Conservation (phyloP, 2,797 vertebrate genomes). For the Gila robusta region DNA sequence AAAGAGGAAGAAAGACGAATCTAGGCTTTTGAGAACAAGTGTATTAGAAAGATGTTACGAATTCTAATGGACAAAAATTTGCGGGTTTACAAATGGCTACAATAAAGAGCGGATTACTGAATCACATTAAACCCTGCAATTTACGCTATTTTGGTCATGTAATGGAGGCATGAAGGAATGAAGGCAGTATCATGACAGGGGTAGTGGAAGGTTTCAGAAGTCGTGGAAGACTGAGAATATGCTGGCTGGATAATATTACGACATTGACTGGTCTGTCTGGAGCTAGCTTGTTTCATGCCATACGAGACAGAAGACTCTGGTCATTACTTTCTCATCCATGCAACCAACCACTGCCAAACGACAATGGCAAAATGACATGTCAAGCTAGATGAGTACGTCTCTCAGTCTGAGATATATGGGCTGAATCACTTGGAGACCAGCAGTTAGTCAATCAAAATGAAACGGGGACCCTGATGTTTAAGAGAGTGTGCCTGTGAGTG, state of each 20-base stretch:
- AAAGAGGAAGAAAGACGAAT: no score
- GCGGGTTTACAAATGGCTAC: no score
- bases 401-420: slow-evolving; percentile 30
- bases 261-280: background rate
- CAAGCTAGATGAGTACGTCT: background rate
- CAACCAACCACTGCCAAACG: background rate
- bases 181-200: no score
- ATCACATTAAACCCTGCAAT: no score
- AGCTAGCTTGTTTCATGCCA: background rate
- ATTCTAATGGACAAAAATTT: no score
- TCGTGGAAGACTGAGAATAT: background rate
- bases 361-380: background rate
- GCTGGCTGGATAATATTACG: background rate
- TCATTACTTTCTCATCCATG: background rate
- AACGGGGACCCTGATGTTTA: slow-evolving; percentile 31
- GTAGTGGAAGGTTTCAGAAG: background rate
- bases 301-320: background rate
- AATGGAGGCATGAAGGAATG: no score
- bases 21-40: no score
- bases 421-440: slow-evolving; percentile 2
- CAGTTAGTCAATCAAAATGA: slow-evolving; percentile 51
- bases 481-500: background rate
- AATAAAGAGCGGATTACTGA: no score
- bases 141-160: no score
- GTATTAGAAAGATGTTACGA: no score